Evolutionary conservation across 2,888 invertebrate genomes (phyloP).

Genomic region (Enchytraeus crypticus): DNA sequence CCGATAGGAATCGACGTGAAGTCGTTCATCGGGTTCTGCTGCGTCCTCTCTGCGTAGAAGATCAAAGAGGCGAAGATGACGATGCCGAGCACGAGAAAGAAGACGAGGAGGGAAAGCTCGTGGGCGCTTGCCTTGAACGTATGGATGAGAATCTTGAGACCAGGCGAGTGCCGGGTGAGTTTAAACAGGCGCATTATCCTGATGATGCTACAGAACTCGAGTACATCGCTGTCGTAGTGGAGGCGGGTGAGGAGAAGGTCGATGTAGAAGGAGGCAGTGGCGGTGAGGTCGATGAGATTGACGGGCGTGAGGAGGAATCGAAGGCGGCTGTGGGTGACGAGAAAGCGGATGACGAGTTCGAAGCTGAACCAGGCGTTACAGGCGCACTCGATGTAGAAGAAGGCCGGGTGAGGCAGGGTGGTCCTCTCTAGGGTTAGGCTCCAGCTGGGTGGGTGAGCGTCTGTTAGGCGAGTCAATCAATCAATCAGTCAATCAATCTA

Average conservation of each 20-base stretch:
- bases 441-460: too few species aligned
- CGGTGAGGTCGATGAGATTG: conserved; percentile 86
- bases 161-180: conserved; percentile 82
- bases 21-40: conserved; percentile 87
- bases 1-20: conserved; percentile 88
- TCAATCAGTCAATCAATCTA: too few species aligned
- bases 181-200: conserved; percentile 88
- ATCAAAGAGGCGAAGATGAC: conserved; percentile 91
- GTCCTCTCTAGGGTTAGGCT: too few species aligned
- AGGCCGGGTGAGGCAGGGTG: conserved; percentile 87
- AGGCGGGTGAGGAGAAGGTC: conserved; percentile 43
- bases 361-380: conserved; percentile 93
- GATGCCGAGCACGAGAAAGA: conserved; percentile 86
- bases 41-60: conserved; percentile 87
- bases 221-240: conserved; percentile 52
- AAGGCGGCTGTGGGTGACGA: conserved; percentile 82
- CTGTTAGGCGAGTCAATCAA: too few species aligned
- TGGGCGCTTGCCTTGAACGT: conserved; percentile 93
- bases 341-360: conserved; percentile 74
- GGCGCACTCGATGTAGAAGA: conserved; percentile 82
- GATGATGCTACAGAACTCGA: conserved; percentile 90
- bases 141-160: conserved; percentile 86
- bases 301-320: conserved; percentile 81
- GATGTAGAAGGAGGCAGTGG: conserved; percentile 79
- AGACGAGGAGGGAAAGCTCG: conserved; percentile 82